phyloP scores from a whole-genome alignment of 2,888 invertebrate genomes.

The Epinotia ramella region DNA sequence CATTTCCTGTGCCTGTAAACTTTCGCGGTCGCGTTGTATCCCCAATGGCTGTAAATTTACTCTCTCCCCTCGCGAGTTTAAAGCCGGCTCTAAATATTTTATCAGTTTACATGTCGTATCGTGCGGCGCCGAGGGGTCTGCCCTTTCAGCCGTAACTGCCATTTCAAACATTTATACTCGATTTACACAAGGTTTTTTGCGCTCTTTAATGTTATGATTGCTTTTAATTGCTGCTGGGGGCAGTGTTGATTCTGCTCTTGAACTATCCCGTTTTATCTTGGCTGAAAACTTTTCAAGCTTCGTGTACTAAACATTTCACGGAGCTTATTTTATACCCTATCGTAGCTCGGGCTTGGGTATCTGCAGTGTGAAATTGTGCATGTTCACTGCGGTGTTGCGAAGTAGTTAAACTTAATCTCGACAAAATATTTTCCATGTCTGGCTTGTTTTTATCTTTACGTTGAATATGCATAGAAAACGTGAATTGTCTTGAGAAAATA shows the following conservation, averaged over 20 bases:
- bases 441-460: slow-evolving; percentile 26
- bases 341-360: slow-evolving; percentile 29
- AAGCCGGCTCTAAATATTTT: slow-evolving; percentile 80
- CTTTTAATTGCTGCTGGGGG: slow-evolving; percentile 51
- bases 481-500: neutral
- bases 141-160: slow-evolving; percentile 67
- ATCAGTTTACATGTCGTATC: slow-evolving; percentile 78
- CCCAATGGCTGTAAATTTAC: slow-evolving; percentile 74
- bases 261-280: slow-evolving; percentile 3
- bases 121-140: slow-evolving; percentile 76
- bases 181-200: slow-evolving; percentile 57
- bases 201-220: slow-evolving; percentile 52
- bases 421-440: slow-evolving; percentile 18
- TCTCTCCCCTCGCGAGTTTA: slow-evolving; percentile 69
- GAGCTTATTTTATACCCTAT: neutral
- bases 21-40: slow-evolving; percentile 54
- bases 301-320: neutral
- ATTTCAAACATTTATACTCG: slow-evolving; percentile 66
- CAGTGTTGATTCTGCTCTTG: slow-evolving; percentile 31
- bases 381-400: slow-evolving; percentile 58
- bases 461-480: neutral
- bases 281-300: neutral
- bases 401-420: slow-evolving; percentile 46
- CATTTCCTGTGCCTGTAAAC: slow-evolving; percentile 22
- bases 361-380: slow-evolving; percentile 47